Percentiles rank a stretch among this genome's conserved stretches.
Conservation (phyloP, 2,888 invertebrate genomes). For the Hyalella azteca region DNA sequence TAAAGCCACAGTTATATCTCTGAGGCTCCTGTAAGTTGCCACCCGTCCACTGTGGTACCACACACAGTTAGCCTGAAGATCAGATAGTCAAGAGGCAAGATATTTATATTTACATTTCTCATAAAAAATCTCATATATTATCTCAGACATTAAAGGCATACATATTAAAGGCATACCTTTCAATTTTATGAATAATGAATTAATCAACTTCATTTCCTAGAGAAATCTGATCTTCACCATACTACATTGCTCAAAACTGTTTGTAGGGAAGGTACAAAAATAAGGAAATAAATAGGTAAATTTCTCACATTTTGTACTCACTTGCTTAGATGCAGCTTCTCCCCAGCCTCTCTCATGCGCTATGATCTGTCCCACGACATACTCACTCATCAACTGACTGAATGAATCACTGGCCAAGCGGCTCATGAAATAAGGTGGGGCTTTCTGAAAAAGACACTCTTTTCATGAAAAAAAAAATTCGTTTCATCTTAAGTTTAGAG, state of each 20-base stretch:
- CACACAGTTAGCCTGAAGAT: slow-evolving; percentile 41
- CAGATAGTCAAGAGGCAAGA: too few species aligned
- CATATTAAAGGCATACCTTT: too few species aligned
- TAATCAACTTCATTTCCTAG: too few species aligned
- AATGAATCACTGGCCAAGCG: slow-evolving; percentile 45
- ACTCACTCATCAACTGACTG: slow-evolving; percentile 66
- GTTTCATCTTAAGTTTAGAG: background rate
- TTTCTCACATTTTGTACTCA: background rate
- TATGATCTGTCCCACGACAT: slow-evolving; percentile 66
- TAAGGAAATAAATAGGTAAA: background rate
- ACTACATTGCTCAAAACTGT: too few species aligned
- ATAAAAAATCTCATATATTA: too few species aligned
- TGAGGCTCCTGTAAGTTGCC: slow-evolving; percentile 63
- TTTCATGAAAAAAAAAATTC: background rate
- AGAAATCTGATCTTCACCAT: too few species aligned
- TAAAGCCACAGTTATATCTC: slow-evolving; percentile 67
- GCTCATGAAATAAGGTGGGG: slow-evolving; percentile 45
- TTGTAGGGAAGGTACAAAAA: too few species aligned
- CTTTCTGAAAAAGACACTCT: slow-evolving; percentile 10
- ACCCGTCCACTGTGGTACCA: slow-evolving; percentile 49
- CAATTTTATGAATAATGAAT: too few species aligned
- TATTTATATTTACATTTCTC: too few species aligned
- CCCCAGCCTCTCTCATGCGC: slow-evolving; percentile 65
- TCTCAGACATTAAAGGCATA: too few species aligned
- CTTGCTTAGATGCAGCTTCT: slow-evolving; percentile 63